A percentile compares a stretch with the other conserved stretches of the same genome.
Conservation (phyloP, 2,113 vertebrate genomes). For the Oceanodroma tethys region DNA sequence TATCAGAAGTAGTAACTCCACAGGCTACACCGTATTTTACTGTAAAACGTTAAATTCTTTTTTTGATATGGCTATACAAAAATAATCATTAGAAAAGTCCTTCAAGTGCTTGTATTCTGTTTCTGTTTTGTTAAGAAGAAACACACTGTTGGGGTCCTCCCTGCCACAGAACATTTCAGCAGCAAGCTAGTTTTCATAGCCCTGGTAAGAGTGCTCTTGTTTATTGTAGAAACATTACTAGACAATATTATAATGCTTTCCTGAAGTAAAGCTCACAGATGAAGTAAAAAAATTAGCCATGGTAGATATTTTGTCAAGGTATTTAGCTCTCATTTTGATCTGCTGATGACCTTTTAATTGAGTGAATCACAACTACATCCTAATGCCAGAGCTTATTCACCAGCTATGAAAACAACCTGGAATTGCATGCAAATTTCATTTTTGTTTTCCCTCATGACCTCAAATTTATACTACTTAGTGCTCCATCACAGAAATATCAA, state of each 20-base stretch:
- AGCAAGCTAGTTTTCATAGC: background rate
- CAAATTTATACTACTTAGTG: background rate
- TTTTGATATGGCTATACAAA: background rate
- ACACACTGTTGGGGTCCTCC: background rate
- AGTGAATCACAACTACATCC: slow-evolving; percentile 34
- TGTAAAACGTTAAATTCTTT: background rate
- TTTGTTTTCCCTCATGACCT: slow-evolving; percentile 3
- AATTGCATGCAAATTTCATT: slow-evolving; percentile 3
- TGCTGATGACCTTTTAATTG: slow-evolving; percentile 39
- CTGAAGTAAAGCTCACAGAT: background rate
- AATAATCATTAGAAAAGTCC: slow-evolving; percentile 2
- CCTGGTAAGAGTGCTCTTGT: background rate
- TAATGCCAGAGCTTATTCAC: slow-evolving; percentile 19
- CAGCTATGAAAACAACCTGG: slow-evolving; percentile 15
- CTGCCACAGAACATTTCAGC: background rate
- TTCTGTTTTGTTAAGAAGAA: background rate
- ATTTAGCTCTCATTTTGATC: slow-evolving; percentile 48
- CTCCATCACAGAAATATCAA: background rate
- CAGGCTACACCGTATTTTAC: background rate
- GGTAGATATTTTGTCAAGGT: slow-evolving; percentile 19
- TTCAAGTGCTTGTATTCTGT: background rate
- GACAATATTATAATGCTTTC: background rate
- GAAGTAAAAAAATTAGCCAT: background rate
- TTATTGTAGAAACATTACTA: background rate
- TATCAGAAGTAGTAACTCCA: slow-evolving; percentile 10